These are phyloP conservation scores for Caenorhabditis inopinata DNA, from an alignment of 1,140 invertebrate species.

Conservation along the genomic window DNA sequence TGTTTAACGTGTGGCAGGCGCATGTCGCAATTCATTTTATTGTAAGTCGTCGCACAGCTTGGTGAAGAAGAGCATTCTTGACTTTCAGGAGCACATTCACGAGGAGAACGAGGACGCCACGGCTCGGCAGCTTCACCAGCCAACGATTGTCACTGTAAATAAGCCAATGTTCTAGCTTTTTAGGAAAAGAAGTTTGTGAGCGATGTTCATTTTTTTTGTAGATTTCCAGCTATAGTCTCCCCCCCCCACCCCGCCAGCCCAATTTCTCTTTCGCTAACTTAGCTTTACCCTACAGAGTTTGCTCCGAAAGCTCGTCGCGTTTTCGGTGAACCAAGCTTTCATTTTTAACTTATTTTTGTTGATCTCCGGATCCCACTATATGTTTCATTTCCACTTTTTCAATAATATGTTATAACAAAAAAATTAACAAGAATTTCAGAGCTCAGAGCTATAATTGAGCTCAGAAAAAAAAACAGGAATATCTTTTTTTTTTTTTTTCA, in stretches of 20 bases:
- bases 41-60: slow-evolving; percentile 21
- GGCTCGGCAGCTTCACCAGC: slow-evolving; percentile 2
- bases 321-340: neutral
- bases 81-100: slow-evolving; percentile 2
- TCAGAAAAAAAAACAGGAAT: too few species aligned
- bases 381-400: too few species aligned
- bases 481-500: neutral
- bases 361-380: slow-evolving; percentile 3
- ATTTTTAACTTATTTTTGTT: neutral
- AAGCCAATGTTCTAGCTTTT: slow-evolving; percentile 17
- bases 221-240: too few species aligned
- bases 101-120: neutral
- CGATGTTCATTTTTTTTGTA: neutral
- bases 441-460: too few species aligned
- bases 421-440: too few species aligned
- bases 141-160: slow-evolving; percentile 38
- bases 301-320: neutral
- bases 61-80: neutral
- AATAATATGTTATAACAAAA: too few species aligned
- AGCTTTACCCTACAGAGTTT: neutral
- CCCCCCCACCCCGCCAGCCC: neutral
- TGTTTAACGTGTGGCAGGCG: slow-evolving; percentile 49
- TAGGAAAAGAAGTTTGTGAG: too few species aligned
- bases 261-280: neutral
- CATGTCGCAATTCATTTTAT: slow-evolving; percentile 38